Evolutionary conservation across 2,113 vertebrate genomes (phyloP), one percentile per base, ranked within the genome.

Genomic region (Bolborhynchus lineola): DNA sequence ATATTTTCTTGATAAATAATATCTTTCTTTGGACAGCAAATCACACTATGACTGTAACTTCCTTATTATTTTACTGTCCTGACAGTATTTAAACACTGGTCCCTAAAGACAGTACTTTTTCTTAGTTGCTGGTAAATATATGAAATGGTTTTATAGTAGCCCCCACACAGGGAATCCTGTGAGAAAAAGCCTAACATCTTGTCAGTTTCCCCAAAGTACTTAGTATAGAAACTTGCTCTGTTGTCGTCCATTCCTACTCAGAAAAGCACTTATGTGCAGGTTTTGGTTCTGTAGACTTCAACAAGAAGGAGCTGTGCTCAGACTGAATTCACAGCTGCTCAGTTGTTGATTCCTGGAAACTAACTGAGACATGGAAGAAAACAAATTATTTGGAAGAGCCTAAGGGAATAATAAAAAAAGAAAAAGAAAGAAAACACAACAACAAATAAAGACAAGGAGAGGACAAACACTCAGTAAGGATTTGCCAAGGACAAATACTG

Each of bases 371-470:
- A 7, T 41, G 12, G 44, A 76, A 84, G 6, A 60, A 92, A 83
- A 42, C 3, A 53, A 69, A 59, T 42, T 29, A 64, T 47, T 68
- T 69, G 18, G 25, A 59, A 35, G 26, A 0, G 1, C 12, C 23
- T 23, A 25, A 19, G 14, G 9, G 5, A 9, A 4, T 7, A 17
- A 3, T 6, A 15, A 4, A 4, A 7, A 31, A 31, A 23, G 4
- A 46, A 24, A 24, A 35, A 19, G 2, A 17, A 74, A 33, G 11
- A n/a, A 57, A 57, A 28, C 6, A 24, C 21, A 19, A 2, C 2
- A 29, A 16, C 4, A 35, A 69, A 35, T 42, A 70, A n/a, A 63
- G 88, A 23, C 7, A 39, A 60, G 25, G 42, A 53, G 4, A 82
- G 6, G 19, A 47, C 5, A n/a, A 68, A 13, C 1, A 67, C 13